Evolutionary conservation across 2,797 vertebrate genomes (phyloP).

Genomic region (Tympanoctomys barrerae): DNA sequence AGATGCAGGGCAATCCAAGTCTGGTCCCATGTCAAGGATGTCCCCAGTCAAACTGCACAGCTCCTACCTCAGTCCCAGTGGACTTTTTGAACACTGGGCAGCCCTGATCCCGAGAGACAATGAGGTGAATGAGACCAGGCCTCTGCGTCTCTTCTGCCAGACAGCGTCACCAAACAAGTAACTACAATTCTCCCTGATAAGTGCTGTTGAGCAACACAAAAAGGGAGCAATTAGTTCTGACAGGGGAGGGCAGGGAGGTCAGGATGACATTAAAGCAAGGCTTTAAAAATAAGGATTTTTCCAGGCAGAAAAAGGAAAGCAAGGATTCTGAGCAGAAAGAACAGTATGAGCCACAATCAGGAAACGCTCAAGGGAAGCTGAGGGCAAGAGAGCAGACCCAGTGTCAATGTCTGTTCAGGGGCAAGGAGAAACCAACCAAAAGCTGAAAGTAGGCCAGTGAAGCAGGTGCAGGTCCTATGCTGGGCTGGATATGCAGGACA

Average conservation of each 20-base stretch:
- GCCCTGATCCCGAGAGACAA: conserved; percentile 8
- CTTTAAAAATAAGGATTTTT: conserved; percentile 75
- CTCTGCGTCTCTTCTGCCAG: conserved; percentile 48
- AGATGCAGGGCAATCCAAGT: neutral
- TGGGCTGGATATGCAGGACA: neutral
- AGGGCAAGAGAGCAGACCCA: neutral
- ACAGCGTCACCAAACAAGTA: conserved; percentile 64
- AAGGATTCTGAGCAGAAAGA: conserved; percentile 55
- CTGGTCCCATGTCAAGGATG: neutral
- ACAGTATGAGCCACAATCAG: conserved; percentile 41
- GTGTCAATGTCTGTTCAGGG: neutral
- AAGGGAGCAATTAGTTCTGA: conserved; percentile 80
- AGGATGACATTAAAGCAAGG: conserved; percentile 72
- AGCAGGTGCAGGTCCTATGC: neutral
- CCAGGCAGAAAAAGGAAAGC: conserved; percentile 54
- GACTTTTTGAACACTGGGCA: conserved; percentile 37
- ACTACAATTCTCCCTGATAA: conserved; percentile 73
- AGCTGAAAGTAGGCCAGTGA: neutral
- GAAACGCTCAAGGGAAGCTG: conserved; percentile 51
- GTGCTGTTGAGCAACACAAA: conserved; percentile 77
- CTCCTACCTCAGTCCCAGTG: neutral
- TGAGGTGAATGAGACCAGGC: conserved; percentile 50
- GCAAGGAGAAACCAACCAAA: neutral
- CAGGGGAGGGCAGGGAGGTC: conserved; percentile 76
- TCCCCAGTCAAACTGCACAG: neutral